phyloP scores from a whole-genome alignment of 92 coral and sea anemone genomes.

The Isaurus tuberculatus region DNA sequence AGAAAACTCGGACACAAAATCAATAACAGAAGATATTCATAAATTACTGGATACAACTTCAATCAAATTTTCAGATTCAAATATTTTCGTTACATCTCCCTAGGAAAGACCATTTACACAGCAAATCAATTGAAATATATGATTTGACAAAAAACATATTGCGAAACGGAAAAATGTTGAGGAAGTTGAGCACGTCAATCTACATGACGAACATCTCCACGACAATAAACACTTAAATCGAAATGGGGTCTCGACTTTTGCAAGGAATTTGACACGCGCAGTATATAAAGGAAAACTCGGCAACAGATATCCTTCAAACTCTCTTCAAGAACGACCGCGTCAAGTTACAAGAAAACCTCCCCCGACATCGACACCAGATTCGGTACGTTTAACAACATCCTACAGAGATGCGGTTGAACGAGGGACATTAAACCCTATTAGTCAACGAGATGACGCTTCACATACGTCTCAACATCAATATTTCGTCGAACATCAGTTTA shows the following conservation, averaged over 20 bases:
- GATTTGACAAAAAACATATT: neutral
- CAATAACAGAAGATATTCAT: constrained; percentile 20
- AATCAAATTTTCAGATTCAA: constrained; percentile 36
- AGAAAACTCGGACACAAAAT: constrained; percentile 33
- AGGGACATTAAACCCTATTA: constrained; percentile 2
- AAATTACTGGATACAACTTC: constrained; percentile 6
- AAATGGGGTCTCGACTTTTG: constrained; percentile 47
- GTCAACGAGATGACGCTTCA: constrained; percentile 10
- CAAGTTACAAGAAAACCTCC: neutral
- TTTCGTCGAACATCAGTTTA: neutral
- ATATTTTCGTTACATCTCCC: constrained; percentile 27
- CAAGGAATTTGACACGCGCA: constrained; percentile 46
- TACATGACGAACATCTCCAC: neutral
- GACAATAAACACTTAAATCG: constrained; percentile 53
- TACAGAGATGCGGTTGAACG: constrained; percentile 24
- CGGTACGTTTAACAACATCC: neutral
- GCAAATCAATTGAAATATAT: neutral
- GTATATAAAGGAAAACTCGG: constrained; percentile 26
- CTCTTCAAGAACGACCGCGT: neutral
- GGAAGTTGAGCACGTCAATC: constrained; percentile 10
- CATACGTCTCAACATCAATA: neutral
- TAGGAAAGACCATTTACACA: constrained; percentile 38
- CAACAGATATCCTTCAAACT: constrained; percentile 9
- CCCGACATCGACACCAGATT: constrained; percentile 1
- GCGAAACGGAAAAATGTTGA: constrained; percentile 3